phyloP scores from a whole-genome alignment of 2,113 vertebrate species.

The Merops nubicus region DNA sequence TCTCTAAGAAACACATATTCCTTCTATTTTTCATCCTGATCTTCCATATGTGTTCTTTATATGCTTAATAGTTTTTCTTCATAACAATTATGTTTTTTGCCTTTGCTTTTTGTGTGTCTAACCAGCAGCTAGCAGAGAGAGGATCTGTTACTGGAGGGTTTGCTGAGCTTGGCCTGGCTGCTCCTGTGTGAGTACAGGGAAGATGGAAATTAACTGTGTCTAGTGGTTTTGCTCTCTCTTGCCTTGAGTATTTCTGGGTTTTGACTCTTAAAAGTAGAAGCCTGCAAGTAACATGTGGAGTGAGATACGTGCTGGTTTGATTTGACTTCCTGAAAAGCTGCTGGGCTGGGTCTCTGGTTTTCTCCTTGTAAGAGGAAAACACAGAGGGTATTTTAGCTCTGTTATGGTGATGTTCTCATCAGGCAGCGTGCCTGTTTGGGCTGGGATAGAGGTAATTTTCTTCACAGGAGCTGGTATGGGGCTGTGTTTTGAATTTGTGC shows the following conservation, averaged over 20 bases:
- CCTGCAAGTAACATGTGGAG: not conserved
- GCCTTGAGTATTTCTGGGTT: not conserved
- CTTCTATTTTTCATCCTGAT: rapidly evolving
- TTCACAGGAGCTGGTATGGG: not conserved
- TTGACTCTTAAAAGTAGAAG: not conserved
- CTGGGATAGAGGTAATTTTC: not conserved
- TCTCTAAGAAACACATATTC: not conserved
- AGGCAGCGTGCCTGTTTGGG: not conserved
- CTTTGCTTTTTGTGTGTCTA: not conserved
- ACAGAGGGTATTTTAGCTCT: not conserved
- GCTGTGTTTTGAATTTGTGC: not conserved
- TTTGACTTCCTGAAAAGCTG: not conserved
- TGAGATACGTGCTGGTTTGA: not conserved
- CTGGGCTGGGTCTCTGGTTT: not conserved
- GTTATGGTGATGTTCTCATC: not conserved
- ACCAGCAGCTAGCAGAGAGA: not conserved
- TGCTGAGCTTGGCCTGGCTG: not conserved
- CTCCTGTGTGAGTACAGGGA: not conserved
- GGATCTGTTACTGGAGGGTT: not conserved
- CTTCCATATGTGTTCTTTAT: not conserved
- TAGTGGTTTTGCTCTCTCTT: not conserved
- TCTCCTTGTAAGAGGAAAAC: not conserved
- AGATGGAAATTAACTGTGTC: not conserved
- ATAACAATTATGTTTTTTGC: not conserved
- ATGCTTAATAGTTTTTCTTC: not conserved